Conservation (phyloP, 2,888 invertebrate species). For the Epiblema foenella region DNA sequence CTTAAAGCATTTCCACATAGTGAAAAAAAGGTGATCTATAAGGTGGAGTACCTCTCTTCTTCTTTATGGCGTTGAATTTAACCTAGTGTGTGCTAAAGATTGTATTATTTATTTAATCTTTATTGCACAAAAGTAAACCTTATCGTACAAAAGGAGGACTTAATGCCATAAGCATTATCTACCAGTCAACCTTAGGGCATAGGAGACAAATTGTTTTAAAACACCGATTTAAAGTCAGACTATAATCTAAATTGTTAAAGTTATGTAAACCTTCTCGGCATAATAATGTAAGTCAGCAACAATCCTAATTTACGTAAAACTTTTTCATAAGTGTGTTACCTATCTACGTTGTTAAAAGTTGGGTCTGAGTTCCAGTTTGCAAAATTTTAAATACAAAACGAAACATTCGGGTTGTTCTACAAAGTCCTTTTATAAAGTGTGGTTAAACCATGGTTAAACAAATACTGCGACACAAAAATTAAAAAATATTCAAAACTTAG, state of each 20-base stretch:
- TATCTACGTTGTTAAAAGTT: constrained; percentile 31
- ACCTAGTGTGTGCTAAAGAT: too few species aligned
- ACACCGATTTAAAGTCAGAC: background rate
- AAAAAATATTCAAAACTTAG: background rate
- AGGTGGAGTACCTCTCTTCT: too few species aligned
- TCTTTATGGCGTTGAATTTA: too few species aligned
- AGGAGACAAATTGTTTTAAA: too few species aligned
- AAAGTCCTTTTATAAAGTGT: background rate
- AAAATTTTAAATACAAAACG: constrained; percentile 11
- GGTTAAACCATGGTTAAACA: background rate
- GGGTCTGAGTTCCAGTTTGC: background rate
- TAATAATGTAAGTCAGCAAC: background rate
- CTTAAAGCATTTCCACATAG: too few species aligned
- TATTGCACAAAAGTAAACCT: too few species aligned
- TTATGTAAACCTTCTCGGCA: background rate
- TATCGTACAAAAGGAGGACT: too few species aligned
- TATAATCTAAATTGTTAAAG: background rate
- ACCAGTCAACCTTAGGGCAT: too few species aligned
- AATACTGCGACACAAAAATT: background rate
- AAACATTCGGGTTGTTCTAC: background rate
- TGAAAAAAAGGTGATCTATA: too few species aligned
- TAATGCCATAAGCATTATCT: too few species aligned
- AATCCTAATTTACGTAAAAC: background rate
- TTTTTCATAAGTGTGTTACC: background rate
- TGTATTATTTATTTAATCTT: too few species aligned